Conservation (phyloP, 2,888 invertebrate species). For the Eupithecia exiguata region DNA sequence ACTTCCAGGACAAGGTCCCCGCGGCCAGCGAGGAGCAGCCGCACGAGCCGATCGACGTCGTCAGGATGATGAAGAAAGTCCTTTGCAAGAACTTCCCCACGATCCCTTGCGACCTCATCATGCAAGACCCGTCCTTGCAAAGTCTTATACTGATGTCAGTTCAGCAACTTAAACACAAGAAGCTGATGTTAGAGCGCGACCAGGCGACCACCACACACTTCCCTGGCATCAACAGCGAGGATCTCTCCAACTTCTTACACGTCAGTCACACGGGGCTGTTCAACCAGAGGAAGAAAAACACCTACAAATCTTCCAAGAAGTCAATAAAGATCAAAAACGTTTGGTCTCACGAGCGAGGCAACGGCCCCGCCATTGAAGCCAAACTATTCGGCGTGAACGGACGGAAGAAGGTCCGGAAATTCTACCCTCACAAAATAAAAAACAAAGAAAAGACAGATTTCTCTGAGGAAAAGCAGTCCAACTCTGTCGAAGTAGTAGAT, state of each 20-base stretch:
- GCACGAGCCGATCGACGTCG: slow-evolving; percentile 48
- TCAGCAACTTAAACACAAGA: slow-evolving; percentile 68
- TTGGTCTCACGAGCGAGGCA: slow-evolving; percentile 46
- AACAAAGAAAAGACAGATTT: slow-evolving; percentile 65
- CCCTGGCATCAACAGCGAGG: slow-evolving; percentile 66
- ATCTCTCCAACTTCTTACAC: slow-evolving; percentile 64
- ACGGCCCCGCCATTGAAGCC: slow-evolving; percentile 38
- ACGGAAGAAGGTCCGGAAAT: slow-evolving; percentile 70
- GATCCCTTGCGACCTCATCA: slow-evolving; percentile 70
- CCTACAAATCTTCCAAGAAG: too few relatives aligned
- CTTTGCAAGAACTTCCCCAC: slow-evolving; percentile 72
- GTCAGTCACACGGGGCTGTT: slow-evolving; percentile 53
- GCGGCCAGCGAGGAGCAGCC: slow-evolving; percentile 37
- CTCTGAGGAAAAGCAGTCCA: slow-evolving; percentile 66
- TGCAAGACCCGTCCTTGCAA: slow-evolving; percentile 60
- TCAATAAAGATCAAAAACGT: slow-evolving; percentile 37
- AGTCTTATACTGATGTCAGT: slow-evolving; percentile 69
- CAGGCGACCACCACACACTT: slow-evolving; percentile 46
- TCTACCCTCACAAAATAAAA: slow-evolving; percentile 77
- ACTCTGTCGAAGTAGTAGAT: slow-evolving; percentile 63
- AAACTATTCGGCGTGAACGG: slow-evolving; percentile 49
- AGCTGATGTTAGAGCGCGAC: slow-evolving; percentile 49
- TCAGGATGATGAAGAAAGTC: slow-evolving; percentile 69
- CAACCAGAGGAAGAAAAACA: slow-evolving; percentile 38
- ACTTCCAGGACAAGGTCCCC: slow-evolving; percentile 61